These are phyloP conservation scores for Halcyon senegalensis DNA, from an alignment of 2,113 vertebrate genomes.

Conservation along the genomic window DNA sequence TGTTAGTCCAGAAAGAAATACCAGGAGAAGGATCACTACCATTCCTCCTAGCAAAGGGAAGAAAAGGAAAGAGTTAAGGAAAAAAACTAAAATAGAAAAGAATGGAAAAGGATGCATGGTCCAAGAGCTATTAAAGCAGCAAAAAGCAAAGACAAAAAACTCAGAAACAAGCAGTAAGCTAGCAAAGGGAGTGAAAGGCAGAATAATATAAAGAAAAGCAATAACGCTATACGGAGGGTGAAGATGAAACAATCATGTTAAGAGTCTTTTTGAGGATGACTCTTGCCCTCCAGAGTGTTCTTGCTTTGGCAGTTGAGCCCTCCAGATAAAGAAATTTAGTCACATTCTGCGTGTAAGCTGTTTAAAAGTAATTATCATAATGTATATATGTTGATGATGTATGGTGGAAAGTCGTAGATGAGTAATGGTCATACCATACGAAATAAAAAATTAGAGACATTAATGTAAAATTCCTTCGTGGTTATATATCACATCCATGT, in stretches of 20 bases:
- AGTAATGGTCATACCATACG: neutral
- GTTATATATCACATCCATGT: neutral
- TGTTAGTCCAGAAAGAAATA: neutral
- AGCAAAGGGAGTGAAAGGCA: neutral
- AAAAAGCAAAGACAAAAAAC: neutral
- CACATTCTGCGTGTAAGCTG: neutral
- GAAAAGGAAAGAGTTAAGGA: neutral
- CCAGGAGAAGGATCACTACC: neutral
- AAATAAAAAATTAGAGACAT: neutral
- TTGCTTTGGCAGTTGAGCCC: conserved; percentile 70
- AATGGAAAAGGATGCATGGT: neutral
- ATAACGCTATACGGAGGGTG: neutral
- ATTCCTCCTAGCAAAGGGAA: neutral
- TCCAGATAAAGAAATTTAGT: neutral
- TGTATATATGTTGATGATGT: neutral
- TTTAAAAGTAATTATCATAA: neutral
- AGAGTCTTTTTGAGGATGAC: conserved; percentile 67
- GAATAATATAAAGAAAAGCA: conserved; percentile 13
- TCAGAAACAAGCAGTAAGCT: neutral
- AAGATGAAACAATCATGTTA: neutral
- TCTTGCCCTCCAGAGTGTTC: conserved; percentile 70
- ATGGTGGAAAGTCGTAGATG: neutral
- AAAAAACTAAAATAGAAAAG: too few species aligned
- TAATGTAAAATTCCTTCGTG: neutral
- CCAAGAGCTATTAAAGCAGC: neutral